phyloP scores from a whole-genome alignment of 35 echinoderm and acorn worm species.

The Lytechinus pictus region DNA sequence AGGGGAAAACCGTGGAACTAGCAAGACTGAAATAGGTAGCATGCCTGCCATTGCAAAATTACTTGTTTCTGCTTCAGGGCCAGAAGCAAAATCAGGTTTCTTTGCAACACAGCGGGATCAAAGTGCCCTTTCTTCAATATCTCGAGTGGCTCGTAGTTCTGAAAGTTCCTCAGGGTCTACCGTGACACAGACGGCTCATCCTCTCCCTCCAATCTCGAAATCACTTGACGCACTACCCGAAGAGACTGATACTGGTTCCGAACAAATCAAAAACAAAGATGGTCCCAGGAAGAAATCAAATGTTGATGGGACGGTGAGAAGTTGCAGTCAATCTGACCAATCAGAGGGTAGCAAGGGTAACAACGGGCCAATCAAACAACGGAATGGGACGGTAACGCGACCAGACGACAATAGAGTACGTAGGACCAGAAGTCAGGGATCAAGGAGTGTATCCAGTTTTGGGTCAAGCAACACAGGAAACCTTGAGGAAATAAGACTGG shows the following conservation, averaged over 20 bases:
- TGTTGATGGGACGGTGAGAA: not conserved
- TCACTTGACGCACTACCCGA: not conserved
- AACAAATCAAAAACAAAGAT: not conserved
- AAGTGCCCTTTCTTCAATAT: not conserved
- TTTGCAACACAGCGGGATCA: conserved; percentile 28
- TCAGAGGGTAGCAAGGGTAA: not conserved
- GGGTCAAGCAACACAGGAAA: not conserved
- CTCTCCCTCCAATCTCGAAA: conserved; percentile 40
- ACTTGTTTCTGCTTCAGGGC: not conserved
- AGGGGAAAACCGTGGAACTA: not conserved
- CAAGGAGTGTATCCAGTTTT: conserved; percentile 9
- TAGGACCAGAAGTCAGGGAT: not conserved
- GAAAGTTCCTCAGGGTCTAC: not conserved
- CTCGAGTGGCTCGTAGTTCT: not conserved
- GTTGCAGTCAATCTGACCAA: not conserved
- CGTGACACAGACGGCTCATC: not conserved
- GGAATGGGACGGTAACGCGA: not conserved
- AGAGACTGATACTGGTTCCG: not conserved
- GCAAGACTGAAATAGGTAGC: not conserved
- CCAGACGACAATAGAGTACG: not conserved
- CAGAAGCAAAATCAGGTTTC: conserved; percentile 5
- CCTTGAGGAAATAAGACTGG: not conserved
- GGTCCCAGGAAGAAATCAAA: not conserved
- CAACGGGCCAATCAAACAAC: not conserved
- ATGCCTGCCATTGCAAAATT: not conserved